These are phyloP conservation scores for Hyles lineata DNA, from an alignment of 2,888 invertebrate species.

Conservation along the genomic window DNA sequence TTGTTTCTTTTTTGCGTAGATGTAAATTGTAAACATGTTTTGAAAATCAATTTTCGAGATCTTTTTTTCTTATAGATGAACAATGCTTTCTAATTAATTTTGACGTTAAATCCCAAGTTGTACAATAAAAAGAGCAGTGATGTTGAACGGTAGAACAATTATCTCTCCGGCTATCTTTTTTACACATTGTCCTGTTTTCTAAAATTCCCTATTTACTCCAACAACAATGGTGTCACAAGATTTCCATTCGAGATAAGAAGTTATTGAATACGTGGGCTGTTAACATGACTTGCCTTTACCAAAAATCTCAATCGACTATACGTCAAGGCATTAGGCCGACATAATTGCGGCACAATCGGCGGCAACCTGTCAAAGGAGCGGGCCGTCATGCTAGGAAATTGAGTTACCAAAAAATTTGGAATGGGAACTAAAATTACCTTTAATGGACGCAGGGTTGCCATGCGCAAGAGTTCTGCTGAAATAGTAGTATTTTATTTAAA, in stretches of 20 bases:
- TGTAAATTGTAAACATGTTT: too few relatives aligned
- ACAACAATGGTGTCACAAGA: neutral
- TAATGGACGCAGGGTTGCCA: conserved; percentile 42
- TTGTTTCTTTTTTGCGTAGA: too few relatives aligned
- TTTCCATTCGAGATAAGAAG: neutral
- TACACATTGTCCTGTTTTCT: neutral
- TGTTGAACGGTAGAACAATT: too few relatives aligned
- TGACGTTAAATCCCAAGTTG: too few relatives aligned
- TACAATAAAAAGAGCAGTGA: too few relatives aligned
- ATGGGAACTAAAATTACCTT: conserved; percentile 33
- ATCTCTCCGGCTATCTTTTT: neutral
- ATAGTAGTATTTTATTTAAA: neutral
- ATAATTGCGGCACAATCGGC: conserved; percentile 39
- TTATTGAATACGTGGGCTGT: conserved; percentile 14
- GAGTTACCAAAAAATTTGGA: conserved; percentile 53
- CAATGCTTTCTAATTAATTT: too few relatives aligned
- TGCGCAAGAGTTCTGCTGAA: neutral
- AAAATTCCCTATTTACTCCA: neutral
- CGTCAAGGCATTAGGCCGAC: conserved; percentile 24
- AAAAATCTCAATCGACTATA: conserved; percentile 17
- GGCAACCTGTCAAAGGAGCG: conserved; percentile 51
- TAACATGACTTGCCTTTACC: neutral
- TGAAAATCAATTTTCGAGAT: too few relatives aligned
- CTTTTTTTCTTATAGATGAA: too few relatives aligned
- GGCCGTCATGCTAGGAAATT: conserved; percentile 56